Evolutionary conservation across 2,888 invertebrate genomes (phyloP).

Genomic region (Drosophila meridionalis): DNA sequence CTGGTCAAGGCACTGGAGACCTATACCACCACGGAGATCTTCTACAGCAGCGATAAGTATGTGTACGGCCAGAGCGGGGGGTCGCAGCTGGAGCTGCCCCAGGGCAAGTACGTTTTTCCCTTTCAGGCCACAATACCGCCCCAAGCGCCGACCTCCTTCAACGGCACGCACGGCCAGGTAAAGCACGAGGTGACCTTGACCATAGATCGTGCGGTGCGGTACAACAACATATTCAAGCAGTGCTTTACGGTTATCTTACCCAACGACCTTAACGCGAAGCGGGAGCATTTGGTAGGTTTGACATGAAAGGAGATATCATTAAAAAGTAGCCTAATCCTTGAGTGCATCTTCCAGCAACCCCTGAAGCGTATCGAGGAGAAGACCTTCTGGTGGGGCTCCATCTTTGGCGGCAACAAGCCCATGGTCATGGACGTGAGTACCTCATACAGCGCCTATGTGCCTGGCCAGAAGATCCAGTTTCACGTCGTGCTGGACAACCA

Average conservation of each 20-base stretch:
- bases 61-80: constrained; percentile 86
- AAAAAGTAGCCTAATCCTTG: neutral
- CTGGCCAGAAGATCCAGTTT: constrained; percentile 90
- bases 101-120: constrained; percentile 90
- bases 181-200: constrained; percentile 91
- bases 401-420: constrained; percentile 91
- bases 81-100: constrained; percentile 88
- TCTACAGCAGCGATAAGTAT: constrained; percentile 81
- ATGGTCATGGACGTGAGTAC: constrained; percentile 88
- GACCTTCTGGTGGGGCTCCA: constrained; percentile 89
- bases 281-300: constrained; percentile 87
- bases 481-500: constrained; percentile 90
- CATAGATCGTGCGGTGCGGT: constrained; percentile 93
- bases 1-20: constrained; percentile 77
- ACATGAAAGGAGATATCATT: neutral
- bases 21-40: constrained; percentile 81
- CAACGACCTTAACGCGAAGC: constrained; percentile 91
- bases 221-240: constrained; percentile 92
- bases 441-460: constrained; percentile 90
- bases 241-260: constrained; percentile 92
- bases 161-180: constrained; percentile 90
- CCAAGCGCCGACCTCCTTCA: constrained; percentile 91
- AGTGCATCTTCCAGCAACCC: constrained; percentile 86
- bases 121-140: constrained; percentile 88
- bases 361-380: constrained; percentile 89